Evolutionary conservation across 2,113 vertebrate species (phyloP), one percentile per base, ranked within the genome.

Genomic region (Edolisoma coerulescens): DNA sequence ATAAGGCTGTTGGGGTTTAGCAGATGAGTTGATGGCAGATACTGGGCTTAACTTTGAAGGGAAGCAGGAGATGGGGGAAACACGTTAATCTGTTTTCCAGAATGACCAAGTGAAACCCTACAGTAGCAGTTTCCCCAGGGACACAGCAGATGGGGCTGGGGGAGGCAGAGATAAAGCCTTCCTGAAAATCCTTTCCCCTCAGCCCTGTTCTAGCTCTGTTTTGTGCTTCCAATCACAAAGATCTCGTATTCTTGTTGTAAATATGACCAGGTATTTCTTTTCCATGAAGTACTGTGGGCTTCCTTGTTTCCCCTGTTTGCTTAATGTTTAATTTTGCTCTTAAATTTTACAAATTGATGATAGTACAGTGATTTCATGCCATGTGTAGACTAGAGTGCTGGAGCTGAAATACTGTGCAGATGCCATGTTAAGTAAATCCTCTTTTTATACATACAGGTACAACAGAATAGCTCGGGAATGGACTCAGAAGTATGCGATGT

Each of bases 401-500:
- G 57, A 45, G 60, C 7, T 18, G 33, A 52, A 68, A 7, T 35
- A 1, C 27, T 90, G 75, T 77, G 71, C 16, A 27, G 30, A 56
- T 88, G 68, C 59, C 27, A 11, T 37, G 54, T 84, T 92, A 70
- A 98, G 88, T 93, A 79, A 95, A 95, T 56, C 78, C 89, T 98
- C 94, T 98, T 84, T 98, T 95, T 98, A 83, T 77, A 91, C 96
- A 94, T 93, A 32, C 98, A 99, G 99, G 99, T 99, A 99, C 99
- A 99, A 99, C 99, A 99, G 99, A 99, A 99, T 99, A 99, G 99
- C 99, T 99, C 99, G 99, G 98, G 99, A 99, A 99, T 99, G 99
- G 99, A 99, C 99, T 99, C 99, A 99, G 99, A 99, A 99, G 99
- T 99, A 99, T 98, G 99, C 99, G 98, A 99, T 99, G 99, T 99